Percentiles rank a stretch among this genome's conserved stretches.
Evolutionary conservation across 1,140 invertebrate genomes (phyloP).

Genomic region (Lamellibrachia luymesi): DNA sequence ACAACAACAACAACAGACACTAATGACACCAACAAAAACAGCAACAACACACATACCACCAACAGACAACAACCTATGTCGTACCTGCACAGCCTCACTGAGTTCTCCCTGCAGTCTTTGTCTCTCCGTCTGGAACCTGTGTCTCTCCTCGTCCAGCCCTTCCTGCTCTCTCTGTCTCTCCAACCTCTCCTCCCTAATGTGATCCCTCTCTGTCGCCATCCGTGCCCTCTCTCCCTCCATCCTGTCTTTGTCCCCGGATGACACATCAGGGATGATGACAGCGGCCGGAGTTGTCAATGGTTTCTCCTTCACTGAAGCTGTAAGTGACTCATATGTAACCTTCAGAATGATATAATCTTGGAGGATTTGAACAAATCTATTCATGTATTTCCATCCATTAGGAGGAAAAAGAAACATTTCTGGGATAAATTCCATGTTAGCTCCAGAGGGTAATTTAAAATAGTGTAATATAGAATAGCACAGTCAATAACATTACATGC

Average conservation of each 20-base stretch:
- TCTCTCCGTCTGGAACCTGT: constrained; percentile 31
- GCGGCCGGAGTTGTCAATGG: background rate
- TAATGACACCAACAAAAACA: too few species aligned
- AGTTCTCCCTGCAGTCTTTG: constrained; percentile 33
- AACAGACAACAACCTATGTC: background rate
- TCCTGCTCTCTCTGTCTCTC: constrained; percentile 25
- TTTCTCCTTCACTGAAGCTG: background rate
- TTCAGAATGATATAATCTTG: background rate
- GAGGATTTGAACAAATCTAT: too few species aligned
- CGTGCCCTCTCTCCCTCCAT: constrained; percentile 42
- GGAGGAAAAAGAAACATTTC: too few species aligned
- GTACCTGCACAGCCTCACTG: constrained; percentile 29
- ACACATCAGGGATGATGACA: background rate
- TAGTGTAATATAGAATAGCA: too few species aligned
- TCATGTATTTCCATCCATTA: too few species aligned
- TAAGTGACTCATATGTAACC: background rate
- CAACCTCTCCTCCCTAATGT: background rate
- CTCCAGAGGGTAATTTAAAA: too few species aligned
- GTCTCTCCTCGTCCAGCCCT: constrained; percentile 34
- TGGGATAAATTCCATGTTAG: too few species aligned
- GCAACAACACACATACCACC: background rate
- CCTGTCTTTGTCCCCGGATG: constrained; percentile 37
- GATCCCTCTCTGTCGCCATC: constrained; percentile 39
- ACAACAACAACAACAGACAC: too few species aligned
- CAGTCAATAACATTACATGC: too few species aligned